A percentile compares a stretch with the other conserved stretches of the same genome.
Conservation (phyloP, 2,888 invertebrate genomes). For the Cheilosia scutellata region DNA sequence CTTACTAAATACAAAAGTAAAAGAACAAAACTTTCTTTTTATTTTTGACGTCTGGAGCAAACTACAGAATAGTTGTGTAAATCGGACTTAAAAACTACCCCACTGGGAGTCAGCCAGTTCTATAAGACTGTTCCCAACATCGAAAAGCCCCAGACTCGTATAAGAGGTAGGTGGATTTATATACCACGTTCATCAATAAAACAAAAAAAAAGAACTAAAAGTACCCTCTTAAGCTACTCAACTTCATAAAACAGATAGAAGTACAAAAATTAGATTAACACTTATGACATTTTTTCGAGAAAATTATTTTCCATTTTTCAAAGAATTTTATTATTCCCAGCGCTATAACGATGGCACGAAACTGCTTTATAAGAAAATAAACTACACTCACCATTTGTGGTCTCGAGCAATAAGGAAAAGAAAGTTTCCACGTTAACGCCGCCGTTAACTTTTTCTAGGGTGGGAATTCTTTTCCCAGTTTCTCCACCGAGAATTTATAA, state of each 20-base stretch:
- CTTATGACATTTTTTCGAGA: not conserved
- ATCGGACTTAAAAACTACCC: no score
- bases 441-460: conserved; percentile 3
- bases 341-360: not conserved
- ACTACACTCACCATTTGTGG: conserved; percentile 27
- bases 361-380: conserved; percentile 16
- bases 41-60: no score
- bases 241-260: no score
- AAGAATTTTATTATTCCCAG: conserved; percentile 1
- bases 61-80: no score
- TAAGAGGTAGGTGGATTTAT: no score
- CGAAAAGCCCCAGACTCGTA: no score
- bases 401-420: conserved; percentile 25
- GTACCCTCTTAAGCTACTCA: no score
- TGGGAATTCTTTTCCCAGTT: conserved; percentile 6
- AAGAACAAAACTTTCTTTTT: no score
- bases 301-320: conserved; percentile 26
- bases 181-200: not conserved
- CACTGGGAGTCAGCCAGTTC: no score
- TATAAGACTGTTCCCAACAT: no score
- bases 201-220: not conserved
- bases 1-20: no score
- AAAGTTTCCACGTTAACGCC: conserved; percentile 36
- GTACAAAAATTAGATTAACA: not conserved
- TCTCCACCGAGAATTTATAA: not conserved